Evolutionary conservation across 2,797 vertebrate species (phyloP), one percentile per base, ranked within the genome.

Genomic region (Staurois parvus): DNA sequence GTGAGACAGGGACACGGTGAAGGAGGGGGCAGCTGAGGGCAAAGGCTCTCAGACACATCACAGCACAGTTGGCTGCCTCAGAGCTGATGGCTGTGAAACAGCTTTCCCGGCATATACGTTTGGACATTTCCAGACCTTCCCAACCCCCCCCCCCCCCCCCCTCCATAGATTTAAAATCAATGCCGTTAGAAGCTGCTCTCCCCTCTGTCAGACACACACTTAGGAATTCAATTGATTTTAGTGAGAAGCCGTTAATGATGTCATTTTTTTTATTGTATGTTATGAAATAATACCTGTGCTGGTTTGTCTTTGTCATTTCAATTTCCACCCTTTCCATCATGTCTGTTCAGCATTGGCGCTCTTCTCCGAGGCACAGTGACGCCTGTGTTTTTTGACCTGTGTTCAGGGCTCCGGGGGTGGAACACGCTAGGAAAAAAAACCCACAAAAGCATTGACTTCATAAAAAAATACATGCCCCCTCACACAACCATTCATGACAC

Each of bases 1-100:
- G 42, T 40, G 79, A 82, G 79, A 67, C 74, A 1, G 59, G 68
- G 75, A 86, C 68, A 84, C 26, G 30, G n/a, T 24, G 59, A 79
- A 83, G 75, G 80, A 87, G 80, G 80, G 85, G 69, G 80, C 80
- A 79, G 75, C 68, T 83, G 75, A 79, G 80, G 80, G 75, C 75
- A 79, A n/a, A 68, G 70, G 76, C 77, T 85, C 72, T 85, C 85
- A 83, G 80, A 87, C 80, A 79, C 75, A 87, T 83, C 81, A 83
- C 75, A 26, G 81, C 76, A 87, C 69, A 83, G 40, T 66, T 84
- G 85, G 85, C 69, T 87, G 62, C 42, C 75, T 79, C 64, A 1
- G 73, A 73, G 85, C 62, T 74, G 76, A 84, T 67, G 29, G 42
- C 72, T 79, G 74, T 68, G 68, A 78, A 78, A 30, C 52, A 11